A percentile compares a stretch with the other conserved stretches of the same genome.
Evolutionary conservation across 2,888 invertebrate species (phyloP).

Genomic region (Epirrhoe alternata): DNA sequence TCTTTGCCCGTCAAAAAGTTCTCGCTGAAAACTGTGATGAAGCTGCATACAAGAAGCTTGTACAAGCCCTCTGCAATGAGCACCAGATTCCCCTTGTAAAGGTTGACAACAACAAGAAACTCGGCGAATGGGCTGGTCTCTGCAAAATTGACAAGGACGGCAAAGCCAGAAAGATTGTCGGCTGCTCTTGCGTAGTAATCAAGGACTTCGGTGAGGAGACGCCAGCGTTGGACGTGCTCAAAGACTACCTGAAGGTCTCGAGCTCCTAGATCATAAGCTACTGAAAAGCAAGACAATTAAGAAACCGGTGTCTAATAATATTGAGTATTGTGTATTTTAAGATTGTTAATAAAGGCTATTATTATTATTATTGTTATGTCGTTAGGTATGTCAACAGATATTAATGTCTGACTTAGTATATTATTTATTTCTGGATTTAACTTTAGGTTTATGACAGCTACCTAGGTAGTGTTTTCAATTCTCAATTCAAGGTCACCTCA

Average conservation of each 20-base stretch:
- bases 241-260: conserved; percentile 96
- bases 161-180: conserved; percentile 99
- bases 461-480: conserved; percentile 21
- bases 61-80: conserved; percentile 98
- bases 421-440: conserved; percentile 9
- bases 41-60: conserved; percentile 98
- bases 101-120: conserved; percentile 98
- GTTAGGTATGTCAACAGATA: no score
- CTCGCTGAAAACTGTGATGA: conserved; percentile 99
- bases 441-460: conserved; percentile 13
- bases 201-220: conserved; percentile 99
- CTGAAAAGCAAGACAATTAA: no score
- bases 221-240: conserved; percentile 96
- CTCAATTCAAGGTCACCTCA: conserved; percentile 21
- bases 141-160: conserved; percentile 99
- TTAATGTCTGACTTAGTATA: not conserved
- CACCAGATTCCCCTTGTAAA: conserved; percentile 98
- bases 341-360: no score
- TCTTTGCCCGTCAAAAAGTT: no score
- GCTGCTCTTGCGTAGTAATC: conserved; percentile 99
- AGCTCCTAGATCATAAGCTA: conserved; percentile 86
- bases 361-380: no score
- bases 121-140: conserved; percentile 99
- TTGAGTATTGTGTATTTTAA: no score
- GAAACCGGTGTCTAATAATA: no score